Conservation (phyloP, 2,888 invertebrate species). For the Hipparchia sbordonii region DNA sequence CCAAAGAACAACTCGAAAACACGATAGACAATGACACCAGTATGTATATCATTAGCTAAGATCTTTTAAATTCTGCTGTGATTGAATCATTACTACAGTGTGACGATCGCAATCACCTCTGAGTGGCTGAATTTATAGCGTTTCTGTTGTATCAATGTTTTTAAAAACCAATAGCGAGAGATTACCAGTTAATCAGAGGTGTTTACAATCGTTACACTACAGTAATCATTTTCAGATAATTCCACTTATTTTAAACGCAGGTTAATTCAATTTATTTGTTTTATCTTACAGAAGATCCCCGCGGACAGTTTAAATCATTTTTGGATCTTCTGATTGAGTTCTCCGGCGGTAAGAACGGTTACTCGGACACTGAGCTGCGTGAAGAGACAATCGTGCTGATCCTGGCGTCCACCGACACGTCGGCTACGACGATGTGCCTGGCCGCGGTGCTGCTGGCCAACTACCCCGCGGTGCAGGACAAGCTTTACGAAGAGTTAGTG, state of each 20-base stretch:
- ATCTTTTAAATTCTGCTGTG: no score
- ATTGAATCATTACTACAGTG: no score
- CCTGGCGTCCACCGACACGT: slow-evolving; percentile 3
- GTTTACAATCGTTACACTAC: no score
- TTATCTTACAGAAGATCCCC: neutral
- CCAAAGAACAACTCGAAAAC: neutral
- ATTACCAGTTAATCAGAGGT: no score
- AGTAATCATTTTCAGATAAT: no score
- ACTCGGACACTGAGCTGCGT: slow-evolving; percentile 5
- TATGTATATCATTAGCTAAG: neutral
- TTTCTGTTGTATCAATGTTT: no score
- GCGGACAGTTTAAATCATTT: neutral
- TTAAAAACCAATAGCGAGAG: no score
- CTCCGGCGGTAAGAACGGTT: neutral
- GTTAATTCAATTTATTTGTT: neutral
- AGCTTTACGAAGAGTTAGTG: slow-evolving; percentile 2
- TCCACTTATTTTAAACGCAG: no score
- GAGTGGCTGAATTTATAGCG: no score
- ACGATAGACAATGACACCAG: neutral
- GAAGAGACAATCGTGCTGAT: slow-evolving; percentile 4
- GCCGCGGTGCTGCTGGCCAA: slow-evolving; percentile 1
- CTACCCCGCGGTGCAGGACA: neutral
- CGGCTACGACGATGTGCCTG: neutral
- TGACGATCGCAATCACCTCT: no score
- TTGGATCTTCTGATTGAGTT: slow-evolving; percentile 7